phyloP scores from a whole-genome alignment of 2,113 vertebrate species.

The Acrocephalus arundinaceus region DNA sequence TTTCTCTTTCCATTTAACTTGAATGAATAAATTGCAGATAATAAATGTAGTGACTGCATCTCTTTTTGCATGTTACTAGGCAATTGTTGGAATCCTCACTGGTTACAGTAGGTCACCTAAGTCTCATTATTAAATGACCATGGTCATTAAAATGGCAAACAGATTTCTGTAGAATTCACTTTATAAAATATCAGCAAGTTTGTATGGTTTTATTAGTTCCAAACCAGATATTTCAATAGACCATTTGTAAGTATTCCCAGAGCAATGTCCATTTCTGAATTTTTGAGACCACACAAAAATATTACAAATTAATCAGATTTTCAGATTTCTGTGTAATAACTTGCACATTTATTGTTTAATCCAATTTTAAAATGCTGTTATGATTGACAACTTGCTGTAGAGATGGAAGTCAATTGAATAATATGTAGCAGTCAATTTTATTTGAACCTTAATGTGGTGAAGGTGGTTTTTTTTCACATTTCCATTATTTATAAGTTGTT shows the following conservation, averaged over 20 bases:
- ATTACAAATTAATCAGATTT: constrained; percentile 83
- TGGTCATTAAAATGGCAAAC: constrained; percentile 72
- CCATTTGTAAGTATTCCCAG: constrained; percentile 75
- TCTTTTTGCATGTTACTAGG: constrained; percentile 7
- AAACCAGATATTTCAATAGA: constrained; percentile 78
- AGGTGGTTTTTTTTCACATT: constrained; percentile 52
- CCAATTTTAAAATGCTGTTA: constrained; percentile 74
- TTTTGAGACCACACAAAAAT: constrained; percentile 56
- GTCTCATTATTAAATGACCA: constrained; percentile 67
- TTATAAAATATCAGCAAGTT: constrained; percentile 78
- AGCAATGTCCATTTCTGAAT: constrained; percentile 65
- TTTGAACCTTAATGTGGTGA: constrained; percentile 78
- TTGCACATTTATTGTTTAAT: constrained; percentile 78
- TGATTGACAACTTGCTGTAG: constrained; percentile 77
- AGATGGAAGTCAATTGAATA: constrained; percentile 81
- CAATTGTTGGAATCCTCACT: constrained; percentile 15
- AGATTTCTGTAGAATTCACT: constrained; percentile 73
- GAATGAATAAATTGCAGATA: constrained; percentile 24
- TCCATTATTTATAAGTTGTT: constrained; percentile 81
- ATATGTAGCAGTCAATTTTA: constrained; percentile 82
- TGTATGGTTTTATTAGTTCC: constrained; percentile 77
- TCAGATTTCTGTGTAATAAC: constrained; percentile 75
- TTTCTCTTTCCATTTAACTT: constrained; percentile 5
- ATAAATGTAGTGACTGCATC: constrained; percentile 11
- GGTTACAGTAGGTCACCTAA: constrained; percentile 45